Evolutionary conservation across 2,797 vertebrate species (phyloP), one percentile per base, ranked within the genome.

Genomic region (Coranthus polyacanthus): DNA sequence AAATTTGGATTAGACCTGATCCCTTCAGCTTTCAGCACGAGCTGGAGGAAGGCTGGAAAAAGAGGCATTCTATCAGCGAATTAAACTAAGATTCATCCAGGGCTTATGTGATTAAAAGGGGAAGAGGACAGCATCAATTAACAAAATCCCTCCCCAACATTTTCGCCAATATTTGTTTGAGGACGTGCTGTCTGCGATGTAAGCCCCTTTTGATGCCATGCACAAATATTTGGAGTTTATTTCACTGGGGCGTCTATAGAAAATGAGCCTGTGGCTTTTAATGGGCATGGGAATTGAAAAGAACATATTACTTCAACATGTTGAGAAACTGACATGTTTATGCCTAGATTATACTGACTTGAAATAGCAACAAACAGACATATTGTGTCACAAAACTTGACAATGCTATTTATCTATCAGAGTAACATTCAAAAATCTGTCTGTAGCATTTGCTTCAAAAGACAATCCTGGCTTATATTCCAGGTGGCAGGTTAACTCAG

Each of bases 61-160:
- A 79, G 63, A 89, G 81, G 79, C 81, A 72, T 88, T 85, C 88
- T 86, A 90, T 91, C 89, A 88, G 84, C 82, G 84, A 91, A 92
- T 93, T 91, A 92, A 92, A 90, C 88, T 83, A 80, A 92, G 88
- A 91, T 89, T 93, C 91, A 88, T 86, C 85, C 85, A 74, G 82
- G 88, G 91, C 83, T 92, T 92, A 91, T 89, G 88, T 83, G 92
- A 93, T 93, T 92, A 92, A 87, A 90, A 91, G 84, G 89, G 84
- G 88, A 91, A 88, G 85, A 91, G 88, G 86, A 89, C 83, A 85
- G 83, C 86, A 89, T 92, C 90, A 92, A 91, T 90, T 90, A 92
- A 91, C 90, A 89, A 91, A 91, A 92, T 90, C 90, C 87, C 83
- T 83, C 78, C 81, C 81, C 79, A 89, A 85, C 85, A 82, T 82